Conservation (phyloP, 1,140 invertebrate genomes). For the Brachionus koreanus region DNA sequence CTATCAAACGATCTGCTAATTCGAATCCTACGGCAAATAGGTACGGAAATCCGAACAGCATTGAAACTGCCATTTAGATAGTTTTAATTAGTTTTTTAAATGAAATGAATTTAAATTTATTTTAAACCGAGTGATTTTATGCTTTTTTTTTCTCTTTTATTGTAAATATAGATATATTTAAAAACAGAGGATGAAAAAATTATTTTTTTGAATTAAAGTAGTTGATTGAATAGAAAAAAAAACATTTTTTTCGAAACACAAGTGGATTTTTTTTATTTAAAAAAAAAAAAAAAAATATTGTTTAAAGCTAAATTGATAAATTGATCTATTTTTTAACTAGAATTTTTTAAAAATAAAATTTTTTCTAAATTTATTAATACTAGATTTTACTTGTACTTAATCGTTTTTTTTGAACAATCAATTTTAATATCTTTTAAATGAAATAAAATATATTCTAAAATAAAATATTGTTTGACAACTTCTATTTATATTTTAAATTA, state of each 20-base stretch:
- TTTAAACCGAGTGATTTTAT: conserved; percentile 31
- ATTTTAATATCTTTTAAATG: no score
- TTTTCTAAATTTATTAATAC: background rate
- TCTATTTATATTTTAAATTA: no score
- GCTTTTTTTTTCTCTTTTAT: background rate
- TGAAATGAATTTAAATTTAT: conserved; percentile 6
- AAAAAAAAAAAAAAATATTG: background rate
- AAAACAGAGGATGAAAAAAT: background rate
- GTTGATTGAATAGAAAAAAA: background rate
- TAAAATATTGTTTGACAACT: no score
- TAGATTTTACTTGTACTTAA: no score
- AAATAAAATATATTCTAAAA: no score
- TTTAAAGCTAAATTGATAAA: background rate
- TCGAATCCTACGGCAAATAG: background rate
- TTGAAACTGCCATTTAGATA: conserved; percentile 33
- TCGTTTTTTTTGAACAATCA: no score
- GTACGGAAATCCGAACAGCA: conserved; percentile 23
- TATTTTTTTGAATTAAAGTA: background rate
- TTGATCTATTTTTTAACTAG: background rate
- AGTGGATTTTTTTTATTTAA: background rate
- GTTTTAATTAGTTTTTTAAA: background rate
- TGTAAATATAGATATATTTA: background rate
- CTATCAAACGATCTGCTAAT: background rate
- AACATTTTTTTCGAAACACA: background rate
- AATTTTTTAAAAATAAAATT: background rate